Evolutionary conservation across 2,888 invertebrate genomes (phyloP).

Genomic region (Noctua comes): DNA sequence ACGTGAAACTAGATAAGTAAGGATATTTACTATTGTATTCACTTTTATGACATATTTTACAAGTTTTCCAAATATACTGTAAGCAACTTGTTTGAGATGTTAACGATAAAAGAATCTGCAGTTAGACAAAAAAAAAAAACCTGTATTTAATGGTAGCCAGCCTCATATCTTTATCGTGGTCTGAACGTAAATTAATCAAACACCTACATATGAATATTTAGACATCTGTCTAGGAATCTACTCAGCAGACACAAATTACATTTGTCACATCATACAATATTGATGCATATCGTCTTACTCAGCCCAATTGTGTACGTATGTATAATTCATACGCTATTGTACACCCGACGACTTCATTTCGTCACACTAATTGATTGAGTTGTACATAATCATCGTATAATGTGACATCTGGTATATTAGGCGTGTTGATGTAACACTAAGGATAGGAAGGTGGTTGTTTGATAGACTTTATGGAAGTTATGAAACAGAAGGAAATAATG

Average conservation of each 20-base stretch:
- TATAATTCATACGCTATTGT: constrained; percentile 53
- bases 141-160: not conserved
- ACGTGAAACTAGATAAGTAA: not conserved
- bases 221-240: constrained; percentile 10
- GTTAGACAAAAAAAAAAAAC: not conserved
- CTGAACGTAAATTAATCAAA: constrained; percentile 21
- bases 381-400: constrained; percentile 20
- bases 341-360: constrained; percentile 36
- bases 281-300: constrained; percentile 50
- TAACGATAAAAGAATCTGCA: not conserved
- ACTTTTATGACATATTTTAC: too few species aligned
- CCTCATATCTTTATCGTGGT: not conserved
- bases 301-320: constrained; percentile 27
- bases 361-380: constrained; percentile 49
- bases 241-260: constrained; percentile 47
- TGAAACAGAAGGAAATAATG: not conserved
- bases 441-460: not conserved
- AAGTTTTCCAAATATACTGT: too few species aligned
- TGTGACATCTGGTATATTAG: constrained; percentile 27
- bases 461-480: not conserved
- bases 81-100: too few species aligned
- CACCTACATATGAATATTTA: constrained; percentile 3
- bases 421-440: not conserved
- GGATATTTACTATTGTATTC: too few species aligned
- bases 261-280: constrained; percentile 52